Conservation (phyloP, 2,888 invertebrate genomes). For the Troides helena region DNA sequence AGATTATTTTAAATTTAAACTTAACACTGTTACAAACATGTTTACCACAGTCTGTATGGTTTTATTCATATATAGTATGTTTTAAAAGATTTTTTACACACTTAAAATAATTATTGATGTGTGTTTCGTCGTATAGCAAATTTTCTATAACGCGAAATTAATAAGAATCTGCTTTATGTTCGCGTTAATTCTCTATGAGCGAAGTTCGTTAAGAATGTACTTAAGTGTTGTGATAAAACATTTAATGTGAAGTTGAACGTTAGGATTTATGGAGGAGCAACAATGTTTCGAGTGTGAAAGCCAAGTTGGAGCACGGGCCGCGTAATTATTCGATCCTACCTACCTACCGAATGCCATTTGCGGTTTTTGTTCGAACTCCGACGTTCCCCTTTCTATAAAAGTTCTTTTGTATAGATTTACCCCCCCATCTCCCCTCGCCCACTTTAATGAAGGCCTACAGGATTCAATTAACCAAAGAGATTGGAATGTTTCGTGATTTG, state of each 20-base stretch:
- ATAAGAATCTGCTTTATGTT: not conserved
- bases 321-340: constrained; percentile 68
- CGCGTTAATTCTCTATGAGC: constrained; percentile 36
- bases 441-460: constrained; percentile 75
- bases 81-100: too few species aligned
- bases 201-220: constrained; percentile 61
- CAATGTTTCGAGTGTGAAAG: constrained; percentile 59
- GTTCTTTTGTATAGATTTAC: constrained; percentile 66
- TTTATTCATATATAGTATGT: too few species aligned
- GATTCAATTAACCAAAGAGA: constrained; percentile 74
- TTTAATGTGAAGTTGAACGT: constrained; percentile 61
- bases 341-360: constrained; percentile 67
- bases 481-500: constrained; percentile 76
- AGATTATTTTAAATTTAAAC: too few species aligned
- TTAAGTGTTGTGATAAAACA: constrained; percentile 61
- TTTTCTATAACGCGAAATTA: not conserved
- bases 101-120: too few species aligned
- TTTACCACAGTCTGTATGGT: too few species aligned
- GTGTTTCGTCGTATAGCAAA: too few species aligned
- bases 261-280: constrained; percentile 60
- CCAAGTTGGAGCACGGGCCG: constrained; percentile 56
- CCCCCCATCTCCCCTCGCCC: constrained; percentile 41
- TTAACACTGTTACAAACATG: too few species aligned
- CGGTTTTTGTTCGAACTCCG: constrained; percentile 67
- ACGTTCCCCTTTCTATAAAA: constrained; percentile 62